phyloP scores from a whole-genome alignment of 2,113 vertebrate species.

The Megaptera novaeangliae region DNA sequence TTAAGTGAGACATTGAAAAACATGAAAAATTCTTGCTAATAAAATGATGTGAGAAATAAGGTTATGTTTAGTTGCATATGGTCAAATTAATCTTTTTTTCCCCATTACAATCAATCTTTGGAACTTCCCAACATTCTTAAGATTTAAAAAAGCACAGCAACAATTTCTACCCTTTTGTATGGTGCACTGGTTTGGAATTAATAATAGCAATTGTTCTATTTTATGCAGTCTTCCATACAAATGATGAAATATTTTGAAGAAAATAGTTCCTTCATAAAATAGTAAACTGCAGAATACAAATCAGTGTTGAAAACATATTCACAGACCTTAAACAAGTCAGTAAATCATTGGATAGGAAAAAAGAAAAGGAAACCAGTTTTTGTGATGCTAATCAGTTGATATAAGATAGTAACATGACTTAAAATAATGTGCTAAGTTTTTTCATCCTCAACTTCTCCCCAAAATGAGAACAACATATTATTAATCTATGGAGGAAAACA shows the following conservation, averaged over 20 bases:
- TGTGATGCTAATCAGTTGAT: neutral
- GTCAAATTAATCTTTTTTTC: neutral
- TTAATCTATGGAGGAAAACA: neutral
- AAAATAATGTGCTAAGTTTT: neutral
- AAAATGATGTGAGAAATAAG: slow-evolving; percentile 34
- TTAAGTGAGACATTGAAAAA: slow-evolving; percentile 7
- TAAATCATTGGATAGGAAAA: neutral
- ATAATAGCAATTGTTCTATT: slow-evolving; percentile 29
- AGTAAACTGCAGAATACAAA: neutral
- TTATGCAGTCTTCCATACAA: slow-evolving; percentile 34
- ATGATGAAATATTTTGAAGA: slow-evolving; percentile 10
- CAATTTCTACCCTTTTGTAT: neutral
- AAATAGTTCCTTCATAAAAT: neutral
- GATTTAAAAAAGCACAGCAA: neutral
- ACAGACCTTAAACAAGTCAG: neutral
- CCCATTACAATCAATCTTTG: neutral
- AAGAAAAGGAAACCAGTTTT: neutral
- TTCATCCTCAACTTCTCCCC: neutral
- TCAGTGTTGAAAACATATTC: neutral
- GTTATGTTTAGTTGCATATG: slow-evolving; percentile 4
- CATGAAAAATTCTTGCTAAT: neutral
- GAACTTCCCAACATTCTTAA: neutral
- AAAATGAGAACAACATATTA: neutral
- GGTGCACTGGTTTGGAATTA: neutral
- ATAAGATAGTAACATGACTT: neutral